Conservation (phyloP, 1,140 invertebrate genomes). For the Oreohelix idahoensis region DNA sequence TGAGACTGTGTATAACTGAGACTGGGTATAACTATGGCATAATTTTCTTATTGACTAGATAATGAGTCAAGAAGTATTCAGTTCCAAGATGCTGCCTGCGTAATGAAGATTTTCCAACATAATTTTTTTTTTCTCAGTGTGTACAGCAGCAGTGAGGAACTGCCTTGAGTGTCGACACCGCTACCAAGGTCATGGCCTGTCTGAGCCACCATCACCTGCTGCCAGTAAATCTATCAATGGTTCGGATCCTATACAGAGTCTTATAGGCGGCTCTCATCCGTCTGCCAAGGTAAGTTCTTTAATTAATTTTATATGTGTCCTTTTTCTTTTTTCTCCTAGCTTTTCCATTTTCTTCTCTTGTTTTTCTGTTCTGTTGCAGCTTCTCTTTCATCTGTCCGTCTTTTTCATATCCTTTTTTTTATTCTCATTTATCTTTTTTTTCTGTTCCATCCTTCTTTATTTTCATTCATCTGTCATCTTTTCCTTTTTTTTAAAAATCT, state of each 20-base stretch:
- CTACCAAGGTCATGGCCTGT: conserved; percentile 48
- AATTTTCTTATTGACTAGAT: not conserved
- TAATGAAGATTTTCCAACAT: too few relatives aligned
- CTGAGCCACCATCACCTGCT: conserved; percentile 75
- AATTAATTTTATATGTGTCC: not conserved
- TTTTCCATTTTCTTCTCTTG: too few relatives aligned
- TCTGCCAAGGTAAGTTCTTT: conserved; percentile 82
- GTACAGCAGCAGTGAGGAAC: conserved; percentile 97
- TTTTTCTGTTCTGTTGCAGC: too few relatives aligned
- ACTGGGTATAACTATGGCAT: not conserved
- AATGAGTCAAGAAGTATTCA: too few relatives aligned
- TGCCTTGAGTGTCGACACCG: conserved; percentile 98
- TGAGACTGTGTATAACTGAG: too few relatives aligned
- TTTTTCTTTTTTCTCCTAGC: not conserved
- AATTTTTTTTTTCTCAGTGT: conserved; percentile 80
- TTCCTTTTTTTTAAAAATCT: too few relatives aligned
- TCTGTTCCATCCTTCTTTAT: not conserved
- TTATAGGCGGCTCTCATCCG: conserved; percentile 88
- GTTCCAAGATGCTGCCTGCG: too few relatives aligned
- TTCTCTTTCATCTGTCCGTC: too few relatives aligned
- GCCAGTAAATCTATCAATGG: conserved; percentile 54
- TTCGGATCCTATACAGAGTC: conserved; percentile 79
- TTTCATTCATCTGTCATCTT: too few relatives aligned
- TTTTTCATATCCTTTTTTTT: not conserved
- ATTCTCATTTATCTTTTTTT: not conserved